phyloP scores from a whole-genome alignment of 2,113 vertebrate species.

The Meriones unguiculatus region DNA sequence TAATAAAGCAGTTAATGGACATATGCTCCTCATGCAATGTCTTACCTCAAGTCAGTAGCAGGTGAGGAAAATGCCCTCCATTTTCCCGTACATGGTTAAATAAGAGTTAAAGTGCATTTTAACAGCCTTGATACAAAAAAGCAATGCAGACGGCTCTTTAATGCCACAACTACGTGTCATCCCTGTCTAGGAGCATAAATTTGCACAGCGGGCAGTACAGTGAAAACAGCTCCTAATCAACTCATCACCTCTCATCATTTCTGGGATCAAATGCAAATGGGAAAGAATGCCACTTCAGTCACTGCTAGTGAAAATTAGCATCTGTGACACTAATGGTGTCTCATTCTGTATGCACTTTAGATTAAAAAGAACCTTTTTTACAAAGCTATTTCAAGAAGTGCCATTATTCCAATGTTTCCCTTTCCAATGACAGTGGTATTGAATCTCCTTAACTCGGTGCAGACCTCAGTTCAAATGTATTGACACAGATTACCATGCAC shows the following conservation, averaged over 20 bases:
- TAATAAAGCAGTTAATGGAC: neutral
- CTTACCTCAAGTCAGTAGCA: constrained; percentile 64
- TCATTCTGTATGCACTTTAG: constrained; percentile 83
- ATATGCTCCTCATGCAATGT: neutral
- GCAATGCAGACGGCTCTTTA: constrained; percentile 82
- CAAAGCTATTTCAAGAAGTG: constrained; percentile 79
- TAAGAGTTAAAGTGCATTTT: constrained; percentile 84
- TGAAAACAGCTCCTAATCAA: constrained; percentile 87
- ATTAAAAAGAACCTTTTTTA: constrained; percentile 70
- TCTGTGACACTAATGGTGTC: constrained; percentile 83
- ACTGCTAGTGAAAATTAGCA: constrained; percentile 86
- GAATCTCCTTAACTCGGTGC: constrained; percentile 73
- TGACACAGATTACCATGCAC: constrained; percentile 73
- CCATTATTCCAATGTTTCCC: constrained; percentile 67
- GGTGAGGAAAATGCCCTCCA: constrained; percentile 57
- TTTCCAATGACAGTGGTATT: constrained; percentile 80
- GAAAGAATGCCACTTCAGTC: constrained; percentile 85
- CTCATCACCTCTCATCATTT: constrained; percentile 87
- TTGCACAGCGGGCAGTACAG: constrained; percentile 85
- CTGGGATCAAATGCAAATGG: constrained; percentile 87
- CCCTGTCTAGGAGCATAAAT: constrained; percentile 88
- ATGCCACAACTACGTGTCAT: constrained; percentile 87
- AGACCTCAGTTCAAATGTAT: constrained; percentile 84
- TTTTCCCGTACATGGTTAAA: constrained; percentile 57
- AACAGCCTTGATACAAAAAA: constrained; percentile 80